These are phyloP conservation scores for Aphis gossypii DNA, from an alignment of 1,140 invertebrate species.

Conservation along the genomic window DNA sequence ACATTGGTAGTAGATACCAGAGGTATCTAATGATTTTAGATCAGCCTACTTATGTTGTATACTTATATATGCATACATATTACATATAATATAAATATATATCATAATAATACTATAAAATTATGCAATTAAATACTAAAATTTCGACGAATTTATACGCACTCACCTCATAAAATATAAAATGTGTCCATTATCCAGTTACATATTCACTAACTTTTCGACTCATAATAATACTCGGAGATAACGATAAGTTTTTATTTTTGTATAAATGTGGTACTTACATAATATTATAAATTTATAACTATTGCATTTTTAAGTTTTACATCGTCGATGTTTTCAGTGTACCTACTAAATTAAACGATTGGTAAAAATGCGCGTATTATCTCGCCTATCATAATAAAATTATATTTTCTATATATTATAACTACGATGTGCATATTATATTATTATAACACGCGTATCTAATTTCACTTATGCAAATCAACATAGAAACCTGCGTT, in stretches of 20 bases:
- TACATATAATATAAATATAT: too few species aligned
- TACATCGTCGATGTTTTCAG: neutral
- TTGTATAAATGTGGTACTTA: neutral
- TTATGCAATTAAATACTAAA: neutral
- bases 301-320: neutral
- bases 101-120: neutral
- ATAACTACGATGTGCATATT: neutral
- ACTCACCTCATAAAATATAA: neutral
- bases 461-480: constrained; percentile 25
- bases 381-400: neutral
- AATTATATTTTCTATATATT: neutral
- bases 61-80: too few species aligned
- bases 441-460: neutral
- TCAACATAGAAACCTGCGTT: neutral
- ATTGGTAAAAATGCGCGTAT: neutral
- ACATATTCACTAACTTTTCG: neutral
- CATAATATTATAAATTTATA: neutral
- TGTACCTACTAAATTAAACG: neutral
- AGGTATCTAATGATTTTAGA: neutral
- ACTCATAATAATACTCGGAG: neutral
- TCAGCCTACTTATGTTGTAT: neutral
- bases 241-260: neutral
- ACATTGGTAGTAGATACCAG: neutral
- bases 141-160: neutral
- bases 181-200: neutral